Evolutionary conservation across 2,888 invertebrate species (phyloP).

Genomic region (Brachypterus glaber): DNA sequence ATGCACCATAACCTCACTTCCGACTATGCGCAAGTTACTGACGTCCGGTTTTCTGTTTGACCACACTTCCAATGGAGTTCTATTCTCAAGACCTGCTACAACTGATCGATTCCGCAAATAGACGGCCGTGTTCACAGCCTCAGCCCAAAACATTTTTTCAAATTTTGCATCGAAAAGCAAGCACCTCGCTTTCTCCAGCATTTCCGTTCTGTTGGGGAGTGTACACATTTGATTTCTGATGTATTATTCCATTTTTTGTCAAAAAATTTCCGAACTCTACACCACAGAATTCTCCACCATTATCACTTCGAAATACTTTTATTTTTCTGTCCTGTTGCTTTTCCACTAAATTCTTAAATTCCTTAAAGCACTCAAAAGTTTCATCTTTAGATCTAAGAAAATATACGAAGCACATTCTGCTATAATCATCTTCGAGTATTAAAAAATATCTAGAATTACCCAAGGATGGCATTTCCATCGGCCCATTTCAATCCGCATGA

Average conservation of each 20-base stretch:
- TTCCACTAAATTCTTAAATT: constrained; percentile 22
- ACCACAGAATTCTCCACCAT: constrained; percentile 22
- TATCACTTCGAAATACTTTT: constrained; percentile 23
- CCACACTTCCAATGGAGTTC: constrained; percentile 29
- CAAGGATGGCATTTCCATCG: constrained; percentile 16
- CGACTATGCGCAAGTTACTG: constrained; percentile 15
- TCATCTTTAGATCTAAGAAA: too few relatives aligned
- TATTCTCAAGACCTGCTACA: constrained; percentile 8
- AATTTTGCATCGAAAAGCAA: constrained; percentile 20
- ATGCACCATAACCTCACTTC: constrained; percentile 13
- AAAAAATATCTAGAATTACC: constrained; percentile 25
- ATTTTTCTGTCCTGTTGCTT: constrained; percentile 20
- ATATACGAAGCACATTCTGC: constrained; percentile 17
- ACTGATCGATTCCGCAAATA: constrained; percentile 18
- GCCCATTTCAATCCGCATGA: constrained; percentile 28
- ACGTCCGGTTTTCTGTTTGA: constrained; percentile 14
- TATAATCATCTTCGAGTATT: constrained; percentile 28
- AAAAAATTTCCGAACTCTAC: constrained; percentile 13
- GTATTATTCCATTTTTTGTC: constrained; percentile 14
- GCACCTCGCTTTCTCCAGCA: constrained; percentile 20
- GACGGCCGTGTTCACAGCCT: constrained; percentile 21
- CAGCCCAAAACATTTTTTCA: constrained; percentile 21
- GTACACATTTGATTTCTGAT: constrained; percentile 14
- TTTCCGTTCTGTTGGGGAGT: constrained; percentile 16
- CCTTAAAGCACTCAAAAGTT: constrained; percentile 15